Evolutionary conservation across 92 coral and sea anemone genomes (phyloP).

Genomic region (Actinernus sp.): DNA sequence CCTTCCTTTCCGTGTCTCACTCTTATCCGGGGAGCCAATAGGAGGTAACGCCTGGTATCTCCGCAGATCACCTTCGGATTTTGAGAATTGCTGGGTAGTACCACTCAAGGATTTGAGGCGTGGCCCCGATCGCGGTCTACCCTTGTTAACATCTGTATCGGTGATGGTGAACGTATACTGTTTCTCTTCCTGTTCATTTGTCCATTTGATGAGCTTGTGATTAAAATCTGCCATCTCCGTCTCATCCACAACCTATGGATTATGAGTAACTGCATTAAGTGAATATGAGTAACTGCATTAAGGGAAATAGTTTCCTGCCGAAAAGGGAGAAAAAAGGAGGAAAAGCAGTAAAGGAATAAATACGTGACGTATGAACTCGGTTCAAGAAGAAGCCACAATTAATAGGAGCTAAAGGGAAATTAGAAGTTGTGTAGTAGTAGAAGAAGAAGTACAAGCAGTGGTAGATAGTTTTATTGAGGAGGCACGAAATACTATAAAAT

Average conservation of each 20-base stretch:
- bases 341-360: background rate
- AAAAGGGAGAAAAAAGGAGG: slow-evolving; percentile 5
- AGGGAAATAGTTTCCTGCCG: background rate
- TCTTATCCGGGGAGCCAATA: slow-evolving; percentile 64
- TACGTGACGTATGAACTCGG: too few relatives aligned
- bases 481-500: too few relatives aligned
- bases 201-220: slow-evolving; percentile 83
- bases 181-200: slow-evolving; percentile 85
- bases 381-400: too few relatives aligned
- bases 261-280: background rate
- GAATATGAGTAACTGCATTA: background rate
- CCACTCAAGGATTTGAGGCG: slow-evolving; percentile 57
- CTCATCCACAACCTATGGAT: slow-evolving; percentile 83
- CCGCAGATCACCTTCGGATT: slow-evolving; percentile 93
- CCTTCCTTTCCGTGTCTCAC: slow-evolving; percentile 23
- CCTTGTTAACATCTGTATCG: slow-evolving; percentile 68
- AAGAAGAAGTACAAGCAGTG: too few relatives aligned
- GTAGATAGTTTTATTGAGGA: too few relatives aligned
- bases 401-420: too few relatives aligned
- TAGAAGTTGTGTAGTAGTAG: too few relatives aligned
- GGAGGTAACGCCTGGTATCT: slow-evolving; percentile 95
- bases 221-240: slow-evolving; percentile 93
- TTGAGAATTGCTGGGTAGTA: slow-evolving; percentile 45
- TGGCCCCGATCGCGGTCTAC: slow-evolving; percentile 78
- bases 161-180: slow-evolving; percentile 92